These are phyloP conservation scores for Pheosia gnoma DNA, from an alignment of 2,888 invertebrate species.

Conservation along the genomic window DNA sequence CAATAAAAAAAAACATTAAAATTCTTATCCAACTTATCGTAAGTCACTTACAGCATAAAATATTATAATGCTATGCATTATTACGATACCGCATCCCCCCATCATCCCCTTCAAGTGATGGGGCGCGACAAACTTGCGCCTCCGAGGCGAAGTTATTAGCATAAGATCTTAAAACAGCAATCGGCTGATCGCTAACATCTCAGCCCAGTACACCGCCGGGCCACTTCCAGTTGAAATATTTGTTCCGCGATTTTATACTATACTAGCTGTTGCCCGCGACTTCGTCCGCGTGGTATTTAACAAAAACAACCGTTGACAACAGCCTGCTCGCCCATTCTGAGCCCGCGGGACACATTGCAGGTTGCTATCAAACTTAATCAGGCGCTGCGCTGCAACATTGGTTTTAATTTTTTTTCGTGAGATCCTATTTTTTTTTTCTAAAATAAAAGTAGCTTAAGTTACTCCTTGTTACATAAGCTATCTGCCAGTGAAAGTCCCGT, in stretches of 20 bases:
- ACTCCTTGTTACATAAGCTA: no score
- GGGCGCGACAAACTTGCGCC: conserved; percentile 62
- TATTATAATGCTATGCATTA: conserved; percentile 8
- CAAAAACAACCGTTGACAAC: no score
- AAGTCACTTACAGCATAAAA: conserved; percentile 3
- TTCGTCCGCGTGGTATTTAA: no score
- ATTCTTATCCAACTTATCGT: not conserved
- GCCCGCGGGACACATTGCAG: no score
- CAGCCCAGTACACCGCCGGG: conserved; percentile 61
- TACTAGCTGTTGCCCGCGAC: no score
- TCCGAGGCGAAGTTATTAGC: conserved; percentile 63
- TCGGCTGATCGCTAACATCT: conserved; percentile 69
- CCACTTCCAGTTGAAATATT: conserved; percentile 57
- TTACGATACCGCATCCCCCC: conserved; percentile 17
- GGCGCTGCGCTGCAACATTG: no score
- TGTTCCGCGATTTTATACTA: conserved; percentile 34
- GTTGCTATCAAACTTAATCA: no score
- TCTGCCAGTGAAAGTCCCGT: no score
- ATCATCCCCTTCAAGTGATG: conserved; percentile 31
- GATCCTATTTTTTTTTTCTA: no score
- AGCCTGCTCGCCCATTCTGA: no score
- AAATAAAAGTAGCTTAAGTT: no score
- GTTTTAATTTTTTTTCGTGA: no score
- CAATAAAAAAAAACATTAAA: not conserved
- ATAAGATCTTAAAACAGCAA: conserved; percentile 77